Evolutionary conservation across 2,797 vertebrate species (phyloP).

Genomic region (Eulemur albifrons): DNA sequence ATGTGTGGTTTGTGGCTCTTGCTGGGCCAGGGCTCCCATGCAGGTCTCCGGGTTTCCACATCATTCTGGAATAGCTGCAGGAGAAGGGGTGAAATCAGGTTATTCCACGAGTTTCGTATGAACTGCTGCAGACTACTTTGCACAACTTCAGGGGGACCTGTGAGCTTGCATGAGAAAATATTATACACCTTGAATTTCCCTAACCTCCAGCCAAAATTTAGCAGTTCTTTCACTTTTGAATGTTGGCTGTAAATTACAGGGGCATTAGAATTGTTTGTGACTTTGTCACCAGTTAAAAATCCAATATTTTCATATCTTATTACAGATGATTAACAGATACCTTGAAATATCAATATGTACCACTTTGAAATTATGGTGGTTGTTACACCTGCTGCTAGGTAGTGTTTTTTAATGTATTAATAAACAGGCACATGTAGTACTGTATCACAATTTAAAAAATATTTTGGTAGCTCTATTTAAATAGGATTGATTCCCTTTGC

Average conservation of each 20-base stretch:
- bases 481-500: background rate
- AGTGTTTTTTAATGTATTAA: slow-evolving; percentile 28
- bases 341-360: background rate
- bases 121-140: background rate
- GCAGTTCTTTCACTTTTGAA: background rate
- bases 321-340: background rate
- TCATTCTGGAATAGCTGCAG: background rate
- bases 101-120: background rate
- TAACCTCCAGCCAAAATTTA: background rate
- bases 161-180: background rate
- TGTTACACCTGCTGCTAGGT: background rate
- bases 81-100: background rate
- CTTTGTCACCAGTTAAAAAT: background rate
- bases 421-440: slow-evolving; percentile 5
- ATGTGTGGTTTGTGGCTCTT: background rate
- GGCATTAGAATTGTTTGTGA: background rate
- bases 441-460: slow-evolving; percentile 1
- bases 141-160: background rate
- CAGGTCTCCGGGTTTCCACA: background rate
- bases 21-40: background rate
- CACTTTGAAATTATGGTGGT: background rate
- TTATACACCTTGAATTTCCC: background rate
- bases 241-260: background rate
- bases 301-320: background rate
- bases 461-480: background rate